A percentile compares a stretch with the other conserved stretches of the same genome.
These are phyloP conservation scores for Cladopsammia gracilis DNA, from an alignment of 64 coral and sea anemone genomes.

Conservation along the genomic window DNA sequence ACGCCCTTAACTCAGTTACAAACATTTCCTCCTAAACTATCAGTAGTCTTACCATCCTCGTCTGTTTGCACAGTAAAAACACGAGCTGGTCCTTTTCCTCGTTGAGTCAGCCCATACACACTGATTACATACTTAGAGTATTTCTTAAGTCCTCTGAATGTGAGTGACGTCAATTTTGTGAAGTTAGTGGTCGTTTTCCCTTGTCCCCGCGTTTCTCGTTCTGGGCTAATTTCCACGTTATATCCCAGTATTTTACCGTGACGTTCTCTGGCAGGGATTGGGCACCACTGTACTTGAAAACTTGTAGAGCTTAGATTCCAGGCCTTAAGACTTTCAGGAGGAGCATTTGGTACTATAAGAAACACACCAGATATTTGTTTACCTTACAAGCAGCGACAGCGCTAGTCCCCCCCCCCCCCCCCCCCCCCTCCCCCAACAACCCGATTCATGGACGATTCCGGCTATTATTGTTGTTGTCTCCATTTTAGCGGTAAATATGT, in stretches of 20 bases:
- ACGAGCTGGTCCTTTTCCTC: not conserved
- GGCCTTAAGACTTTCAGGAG: not conserved
- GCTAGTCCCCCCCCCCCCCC: too few relatives aligned
- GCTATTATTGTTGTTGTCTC: too few relatives aligned
- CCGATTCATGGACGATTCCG: too few relatives aligned
- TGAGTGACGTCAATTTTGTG: not conserved
- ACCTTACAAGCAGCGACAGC: too few relatives aligned
- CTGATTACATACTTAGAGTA: not conserved
- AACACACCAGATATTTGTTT: not conserved
- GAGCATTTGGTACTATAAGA: not conserved
- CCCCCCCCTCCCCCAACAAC: too few relatives aligned
- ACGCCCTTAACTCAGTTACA: too few relatives aligned
- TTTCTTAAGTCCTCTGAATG: not conserved
- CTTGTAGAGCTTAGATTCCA: constrained; percentile 27
- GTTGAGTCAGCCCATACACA: not conserved
- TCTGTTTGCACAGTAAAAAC: not conserved
- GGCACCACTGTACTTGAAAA: not conserved
- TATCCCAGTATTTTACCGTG: constrained; percentile 30
- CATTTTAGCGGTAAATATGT: too few relatives aligned
- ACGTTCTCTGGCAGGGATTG: not conserved
- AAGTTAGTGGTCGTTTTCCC: not conserved
- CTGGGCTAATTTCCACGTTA: not conserved
- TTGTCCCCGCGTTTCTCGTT: not conserved
- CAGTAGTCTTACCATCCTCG: constrained; percentile 1
- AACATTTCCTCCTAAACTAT: too few relatives aligned